Evolutionary conservation across 2,888 invertebrate genomes (phyloP).

Genomic region (Heliconius cydno): DNA sequence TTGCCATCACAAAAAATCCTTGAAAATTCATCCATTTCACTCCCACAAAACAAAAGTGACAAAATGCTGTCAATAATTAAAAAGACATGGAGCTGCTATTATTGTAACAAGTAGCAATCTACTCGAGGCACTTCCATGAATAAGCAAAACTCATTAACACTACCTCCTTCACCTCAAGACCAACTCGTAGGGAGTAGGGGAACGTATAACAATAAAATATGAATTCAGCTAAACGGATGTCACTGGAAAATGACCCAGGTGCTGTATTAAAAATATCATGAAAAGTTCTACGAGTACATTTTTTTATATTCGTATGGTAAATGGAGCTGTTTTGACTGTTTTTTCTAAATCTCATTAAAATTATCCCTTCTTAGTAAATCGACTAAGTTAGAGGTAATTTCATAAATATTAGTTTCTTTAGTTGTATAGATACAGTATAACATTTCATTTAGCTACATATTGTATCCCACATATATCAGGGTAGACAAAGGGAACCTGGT

Average conservation of each 20-base stretch:
- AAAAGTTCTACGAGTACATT: too few species aligned
- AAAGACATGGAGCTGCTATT: slow-evolving; percentile 17
- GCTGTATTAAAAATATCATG: too few species aligned
- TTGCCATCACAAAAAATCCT: neutral
- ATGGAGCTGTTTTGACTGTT: too few species aligned
- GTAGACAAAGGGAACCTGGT: too few species aligned
- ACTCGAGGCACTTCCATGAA: slow-evolving; percentile 55
- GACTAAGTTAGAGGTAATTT: too few species aligned
- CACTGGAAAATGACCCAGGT: neutral
- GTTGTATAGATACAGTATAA: too few species aligned
- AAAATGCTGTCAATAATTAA: slow-evolving; percentile 44
- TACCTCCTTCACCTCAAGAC: slow-evolving; percentile 48
- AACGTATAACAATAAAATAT: slow-evolving; percentile 33
- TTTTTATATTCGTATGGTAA: neutral
- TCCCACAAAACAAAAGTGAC: slow-evolving; percentile 18
- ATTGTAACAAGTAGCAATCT: slow-evolving; percentile 36
- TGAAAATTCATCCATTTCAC: neutral
- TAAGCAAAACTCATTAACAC: slow-evolving; percentile 70
- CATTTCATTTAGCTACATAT: too few species aligned
- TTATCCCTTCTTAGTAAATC: too few species aligned
- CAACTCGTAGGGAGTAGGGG: slow-evolving; percentile 30
- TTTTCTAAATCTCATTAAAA: too few species aligned
- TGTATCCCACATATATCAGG: too few species aligned
- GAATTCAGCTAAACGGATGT: slow-evolving; percentile 3
- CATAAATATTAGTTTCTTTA: too few species aligned